Evolutionary conservation across 2,888 invertebrate genomes (phyloP).

Genomic region (Keiferia lycopersicella): DNA sequence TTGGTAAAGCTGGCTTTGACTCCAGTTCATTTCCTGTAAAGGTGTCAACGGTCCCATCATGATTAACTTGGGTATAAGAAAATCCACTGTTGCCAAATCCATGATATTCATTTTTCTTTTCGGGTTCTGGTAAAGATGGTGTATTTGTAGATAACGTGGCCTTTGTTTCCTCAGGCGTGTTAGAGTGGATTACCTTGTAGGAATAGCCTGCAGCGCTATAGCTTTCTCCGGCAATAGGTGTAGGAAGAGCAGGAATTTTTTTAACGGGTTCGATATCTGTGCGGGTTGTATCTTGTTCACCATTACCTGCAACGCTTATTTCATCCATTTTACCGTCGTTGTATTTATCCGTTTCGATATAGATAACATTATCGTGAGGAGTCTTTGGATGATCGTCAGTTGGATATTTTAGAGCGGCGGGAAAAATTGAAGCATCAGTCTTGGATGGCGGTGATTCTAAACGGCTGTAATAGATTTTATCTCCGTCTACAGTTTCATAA

Average conservation of each 20-base stretch:
- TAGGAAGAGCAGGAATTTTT: conserved; percentile 8
- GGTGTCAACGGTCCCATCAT: conserved; percentile 12
- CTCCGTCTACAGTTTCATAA: conserved; percentile 4
- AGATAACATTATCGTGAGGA: conserved; percentile 4
- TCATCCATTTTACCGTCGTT: conserved; percentile 2
- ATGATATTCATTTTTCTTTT: neutral
- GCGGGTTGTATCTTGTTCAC: neutral
- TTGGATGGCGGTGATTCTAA: neutral
- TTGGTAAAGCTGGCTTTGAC: neutral
- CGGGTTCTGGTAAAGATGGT: neutral
- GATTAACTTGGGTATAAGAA: conserved; percentile 19
- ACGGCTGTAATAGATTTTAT: conserved; percentile 22
- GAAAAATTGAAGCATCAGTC: neutral
- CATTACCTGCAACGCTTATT: conserved; percentile 11
- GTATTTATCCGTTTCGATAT: neutral
- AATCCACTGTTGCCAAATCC: conserved; percentile 18
- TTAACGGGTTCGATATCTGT: conserved; percentile 8
- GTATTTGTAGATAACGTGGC: conserved; percentile 3
- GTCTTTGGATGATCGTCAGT: neutral
- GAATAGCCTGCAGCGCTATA: conserved; percentile 5
- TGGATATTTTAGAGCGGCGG: conserved; percentile 5
- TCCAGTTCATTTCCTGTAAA: conserved; percentile 8
- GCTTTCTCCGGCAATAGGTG: conserved; percentile 16
- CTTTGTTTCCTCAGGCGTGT: neutral
- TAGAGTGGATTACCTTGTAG: neutral